These are phyloP conservation scores for Lepidocolaptes lacrymiger DNA, from an alignment of 2,797 vertebrate genomes.

Conservation along the genomic window DNA sequence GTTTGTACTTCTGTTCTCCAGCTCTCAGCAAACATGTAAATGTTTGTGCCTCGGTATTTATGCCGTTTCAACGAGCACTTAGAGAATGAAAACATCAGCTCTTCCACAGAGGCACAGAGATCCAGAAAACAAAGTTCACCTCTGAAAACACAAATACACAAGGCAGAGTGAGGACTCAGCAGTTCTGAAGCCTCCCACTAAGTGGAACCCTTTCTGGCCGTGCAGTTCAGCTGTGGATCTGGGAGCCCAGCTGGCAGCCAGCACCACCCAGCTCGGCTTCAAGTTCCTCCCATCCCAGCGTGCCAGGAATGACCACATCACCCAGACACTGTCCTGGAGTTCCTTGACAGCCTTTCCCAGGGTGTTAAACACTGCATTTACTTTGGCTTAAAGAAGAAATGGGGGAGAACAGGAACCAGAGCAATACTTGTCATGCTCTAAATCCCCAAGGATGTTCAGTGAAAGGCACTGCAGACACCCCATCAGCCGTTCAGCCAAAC, in stretches of 20 bases:
- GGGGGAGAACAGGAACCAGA: neutral
- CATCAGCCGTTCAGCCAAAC: neutral
- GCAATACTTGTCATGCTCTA: neutral
- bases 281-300: neutral
- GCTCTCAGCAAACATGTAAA: neutral
- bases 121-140: neutral
- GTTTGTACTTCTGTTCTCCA: neutral
- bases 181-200: neutral
- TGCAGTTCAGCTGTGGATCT: neutral
- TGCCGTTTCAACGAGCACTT: slow-evolving; percentile 22
- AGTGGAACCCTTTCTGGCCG: neutral
- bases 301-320: neutral
- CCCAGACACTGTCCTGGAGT: neutral
- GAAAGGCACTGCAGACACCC: neutral
- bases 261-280: neutral
- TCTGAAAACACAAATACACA: neutral
- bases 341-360: neutral
- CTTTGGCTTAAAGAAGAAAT: neutral
- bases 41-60: neutral
- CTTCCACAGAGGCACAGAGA: neutral
- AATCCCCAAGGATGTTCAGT: neutral
- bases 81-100: neutral
- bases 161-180: neutral
- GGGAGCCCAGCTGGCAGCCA: neutral
- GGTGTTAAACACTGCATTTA: neutral